These are phyloP conservation scores for Paraplagusia blochii DNA, from an alignment of 2,113 vertebrate genomes.

Conservation along the genomic window DNA sequence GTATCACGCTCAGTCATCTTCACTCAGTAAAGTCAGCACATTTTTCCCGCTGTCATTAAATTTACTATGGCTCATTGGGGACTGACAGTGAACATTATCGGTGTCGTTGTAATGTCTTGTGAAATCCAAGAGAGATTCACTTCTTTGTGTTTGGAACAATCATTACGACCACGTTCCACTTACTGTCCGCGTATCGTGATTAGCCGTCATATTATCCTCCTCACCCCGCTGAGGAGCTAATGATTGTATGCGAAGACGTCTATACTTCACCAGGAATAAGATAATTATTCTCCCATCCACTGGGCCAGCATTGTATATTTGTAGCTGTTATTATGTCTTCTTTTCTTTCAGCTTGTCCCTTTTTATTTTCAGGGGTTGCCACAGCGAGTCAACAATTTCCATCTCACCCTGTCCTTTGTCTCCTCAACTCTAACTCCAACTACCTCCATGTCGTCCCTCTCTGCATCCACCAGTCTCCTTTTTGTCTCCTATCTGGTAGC, in stretches of 20 bases:
- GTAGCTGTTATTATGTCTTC: conserved; percentile 34
- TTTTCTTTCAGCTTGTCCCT: no score
- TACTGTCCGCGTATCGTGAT: conserved; percentile 48
- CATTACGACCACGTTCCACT: conserved; percentile 58
- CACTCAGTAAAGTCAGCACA: conserved; percentile 72
- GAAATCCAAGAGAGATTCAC: conserved; percentile 57
- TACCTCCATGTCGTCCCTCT: no score
- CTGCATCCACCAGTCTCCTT: no score
- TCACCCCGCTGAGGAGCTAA: conserved; percentile 36
- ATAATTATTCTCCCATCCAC: conserved; percentile 51
- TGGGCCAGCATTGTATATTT: conserved; percentile 37
- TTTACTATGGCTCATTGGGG: conserved; percentile 64
- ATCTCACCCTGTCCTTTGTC: no score
- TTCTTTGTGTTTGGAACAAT: conserved; percentile 49
- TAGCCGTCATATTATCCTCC: conserved; percentile 55
- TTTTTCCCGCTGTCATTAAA: conserved; percentile 68
- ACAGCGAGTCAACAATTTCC: no score
- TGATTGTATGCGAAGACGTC: conserved; percentile 42
- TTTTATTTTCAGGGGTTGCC: no score
- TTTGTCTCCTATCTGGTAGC: no score
- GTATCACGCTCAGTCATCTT: conserved; percentile 72
- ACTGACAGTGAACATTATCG: conserved; percentile 49
- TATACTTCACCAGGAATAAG: conserved; percentile 40
- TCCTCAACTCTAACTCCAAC: no score
- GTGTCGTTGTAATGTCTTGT: conserved; percentile 51